These are phyloP conservation scores for Calycopis cecrops DNA, from an alignment of 1,140 invertebrate species.

Conservation along the genomic window DNA sequence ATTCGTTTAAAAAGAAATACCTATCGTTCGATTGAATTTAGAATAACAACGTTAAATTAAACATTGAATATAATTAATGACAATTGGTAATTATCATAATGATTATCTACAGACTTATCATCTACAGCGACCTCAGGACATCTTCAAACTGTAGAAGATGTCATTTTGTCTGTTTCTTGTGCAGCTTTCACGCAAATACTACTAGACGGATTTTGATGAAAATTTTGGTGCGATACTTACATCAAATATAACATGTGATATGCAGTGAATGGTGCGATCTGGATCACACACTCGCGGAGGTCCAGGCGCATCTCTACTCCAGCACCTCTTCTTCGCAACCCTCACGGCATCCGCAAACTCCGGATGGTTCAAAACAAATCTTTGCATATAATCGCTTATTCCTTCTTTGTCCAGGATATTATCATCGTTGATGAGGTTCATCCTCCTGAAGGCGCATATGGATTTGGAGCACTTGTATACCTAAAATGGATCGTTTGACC, in stretches of 20 bases:
- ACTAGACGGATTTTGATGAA: no score
- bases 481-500: background rate
- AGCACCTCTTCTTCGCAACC: conserved; percentile 37
- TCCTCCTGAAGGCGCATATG: conserved; percentile 42
- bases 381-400: conserved; percentile 34
- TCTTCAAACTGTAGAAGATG: no score
- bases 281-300: conserved; percentile 42
- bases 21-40: no score
- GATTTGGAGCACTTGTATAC: conserved; percentile 47
- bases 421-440: conserved; percentile 42
- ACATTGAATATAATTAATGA: no score
- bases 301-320: conserved; percentile 34
- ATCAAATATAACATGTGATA: conserved; percentile 32
- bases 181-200: no score
- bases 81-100: no score
- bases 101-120: no score
- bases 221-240: no score
- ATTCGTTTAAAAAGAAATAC: no score
- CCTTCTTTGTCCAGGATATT: conserved; percentile 37
- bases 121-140: no score
- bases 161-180: no score
- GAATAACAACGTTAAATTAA: no score
- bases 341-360: conserved; percentile 37
- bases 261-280: conserved; percentile 41
- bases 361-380: conserved; percentile 31